Base-by-base conservation (phyloP, 2,888 invertebrate genomes). In the Doris montereyensis region DNA sequence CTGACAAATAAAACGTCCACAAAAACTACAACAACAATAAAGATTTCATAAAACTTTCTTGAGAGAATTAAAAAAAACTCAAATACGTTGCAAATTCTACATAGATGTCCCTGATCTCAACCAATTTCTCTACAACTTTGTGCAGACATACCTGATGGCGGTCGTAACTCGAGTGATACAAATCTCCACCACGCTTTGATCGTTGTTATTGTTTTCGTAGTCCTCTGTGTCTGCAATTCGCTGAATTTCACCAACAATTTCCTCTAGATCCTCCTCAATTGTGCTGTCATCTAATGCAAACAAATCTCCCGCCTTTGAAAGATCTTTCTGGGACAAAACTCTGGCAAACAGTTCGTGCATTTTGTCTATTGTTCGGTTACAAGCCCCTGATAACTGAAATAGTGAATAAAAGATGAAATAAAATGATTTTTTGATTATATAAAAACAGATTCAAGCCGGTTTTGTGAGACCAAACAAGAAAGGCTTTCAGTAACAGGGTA, bases 131-230 rank as follows among this genome's bases (percentile, higher is more conserved):
- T 10, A 70, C 34, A n/a, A 21, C 17, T n/a, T n/a, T n/a, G n/a
- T n/a, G n/a, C 13, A 21, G 1, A 57, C 78, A 75, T 85, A 93
- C 93, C 97, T 94, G 84, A 97, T 95, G 87, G 97, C 97, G 84
- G 97, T 95, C 65, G 97, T 96, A 62, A 97, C 95, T 82, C 97
- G 93, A 0, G 97, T 97, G 81, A 98, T 95, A 91, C 97, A 97
- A 89, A 98, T 97, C 92, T 98, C 97, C 85, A 97, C 97, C 81
- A 97, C 95, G 86, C 96, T 97, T 92, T 98, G 97, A 91, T 97
- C 96, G 92, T 97, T 96, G 89, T 96, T 95, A 92, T 96, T 97
- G 84, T 95, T 94, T 71, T 95, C 94, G 90, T 97, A 98, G 87
- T 95, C 95, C 2, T 95, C 93, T 82, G 95, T 93, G 82, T 96